Evolutionary conservation across 1,140 invertebrate species (phyloP), one percentile per base, ranked within the genome.

Genomic region (Phortica variegata): DNA sequence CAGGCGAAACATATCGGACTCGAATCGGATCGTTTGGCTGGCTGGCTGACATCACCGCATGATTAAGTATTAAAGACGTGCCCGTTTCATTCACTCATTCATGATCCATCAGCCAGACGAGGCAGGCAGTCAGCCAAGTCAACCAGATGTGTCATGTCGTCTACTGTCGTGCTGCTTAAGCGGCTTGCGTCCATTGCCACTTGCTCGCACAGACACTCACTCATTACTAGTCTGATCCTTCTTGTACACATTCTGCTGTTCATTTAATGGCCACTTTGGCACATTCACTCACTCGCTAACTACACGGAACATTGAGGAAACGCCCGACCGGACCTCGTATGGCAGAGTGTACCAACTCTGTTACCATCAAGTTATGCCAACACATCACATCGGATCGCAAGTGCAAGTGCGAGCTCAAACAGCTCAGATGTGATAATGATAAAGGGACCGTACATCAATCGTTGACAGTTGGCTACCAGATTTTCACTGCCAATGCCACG

Each of bases 391-490:
- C n/a, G n/a, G n/a, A n/a, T 26, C 10, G 23, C 23, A 10, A 26
- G 6, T 29, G 37, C 38, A 41, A 47, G 44, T 48, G 29, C 46
- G 8, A n/a, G 38, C 38, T n/a, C 38, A 40, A 17, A 10, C 53
- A 49, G 49, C 33, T 54, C 53, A 72, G 68, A 72, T 72, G 68
- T 65, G 68, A 65, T 72, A 72, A 72, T 72, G 68, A 72, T 72
- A 72, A 72, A 72, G 68, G 61, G 68, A 49, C 61, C 59, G 60
- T 69, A 72, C 68, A 72, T 72, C 68, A 72, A 72, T 73, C 68
- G 68, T 60, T 72, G 68, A 72, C 68, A 72, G 68, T 72, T 54
- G 56, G 68, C 68, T 72, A 72, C 68, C 68, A 72, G 69, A 72
- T 65, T 72, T 72, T 69, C 16, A 18, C 18, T 17, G 31, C n/a